These are phyloP conservation scores for Bambusicola thoracicus DNA, from an alignment of 2,113 vertebrate species.

Conservation along the genomic window DNA sequence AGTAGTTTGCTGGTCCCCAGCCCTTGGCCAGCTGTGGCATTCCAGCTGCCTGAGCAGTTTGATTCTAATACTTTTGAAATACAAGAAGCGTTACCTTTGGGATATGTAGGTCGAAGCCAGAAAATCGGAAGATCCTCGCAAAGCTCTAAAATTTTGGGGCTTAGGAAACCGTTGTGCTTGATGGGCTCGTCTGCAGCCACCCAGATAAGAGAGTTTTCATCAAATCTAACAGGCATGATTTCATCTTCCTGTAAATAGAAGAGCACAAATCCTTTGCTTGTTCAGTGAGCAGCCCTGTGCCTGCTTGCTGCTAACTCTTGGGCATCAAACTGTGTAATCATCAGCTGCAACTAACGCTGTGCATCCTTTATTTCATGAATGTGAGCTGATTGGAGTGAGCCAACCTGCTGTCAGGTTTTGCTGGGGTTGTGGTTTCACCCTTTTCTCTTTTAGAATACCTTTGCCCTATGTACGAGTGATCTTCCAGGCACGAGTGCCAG, in stretches of 20 bases:
- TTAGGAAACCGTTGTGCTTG: constrained; percentile 89
- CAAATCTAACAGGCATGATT: constrained; percentile 90
- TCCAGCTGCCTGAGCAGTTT: background rate
- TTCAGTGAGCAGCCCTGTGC: constrained; percentile 26
- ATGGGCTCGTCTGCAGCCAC: constrained; percentile 87
- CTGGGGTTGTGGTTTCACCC: background rate
- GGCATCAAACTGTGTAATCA: constrained; percentile 35
- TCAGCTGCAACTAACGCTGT: rapidly evolving
- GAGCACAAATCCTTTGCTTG: constrained; percentile 50
- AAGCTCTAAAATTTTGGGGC: constrained; percentile 88
- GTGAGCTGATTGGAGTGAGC: background rate
- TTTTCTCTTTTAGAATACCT: background rate
- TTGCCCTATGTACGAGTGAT: background rate
- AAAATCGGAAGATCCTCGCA: constrained; percentile 90
- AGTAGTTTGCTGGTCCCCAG: background rate
- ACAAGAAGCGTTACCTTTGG: constrained; percentile 83
- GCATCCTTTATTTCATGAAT: background rate
- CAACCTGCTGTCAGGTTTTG: background rate
- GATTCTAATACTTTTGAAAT: background rate
- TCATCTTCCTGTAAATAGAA: constrained; percentile 85
- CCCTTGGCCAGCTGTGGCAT: background rate
- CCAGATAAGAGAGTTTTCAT: constrained; percentile 90
- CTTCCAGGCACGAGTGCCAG: background rate
- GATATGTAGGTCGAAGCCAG: constrained; percentile 88
- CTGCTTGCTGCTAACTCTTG: constrained; percentile 17